A percentile compares a stretch with the other conserved stretches of the same genome.
Conservation (phyloP, 1,140 invertebrate genomes). For the Aphaenogaster rudis region DNA sequence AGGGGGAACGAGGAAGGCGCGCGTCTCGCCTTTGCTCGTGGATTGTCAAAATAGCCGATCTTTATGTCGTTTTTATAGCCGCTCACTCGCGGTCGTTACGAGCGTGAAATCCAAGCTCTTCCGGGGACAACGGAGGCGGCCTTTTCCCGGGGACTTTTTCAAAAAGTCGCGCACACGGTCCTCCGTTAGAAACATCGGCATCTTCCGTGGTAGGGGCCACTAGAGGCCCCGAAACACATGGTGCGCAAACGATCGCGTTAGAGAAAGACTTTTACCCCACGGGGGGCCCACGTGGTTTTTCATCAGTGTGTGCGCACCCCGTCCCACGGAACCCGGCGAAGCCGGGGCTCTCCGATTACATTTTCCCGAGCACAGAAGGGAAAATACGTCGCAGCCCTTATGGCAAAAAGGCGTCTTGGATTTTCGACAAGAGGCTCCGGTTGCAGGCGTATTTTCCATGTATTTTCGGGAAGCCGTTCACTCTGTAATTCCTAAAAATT, state of each 20-base stretch:
- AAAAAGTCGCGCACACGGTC: constrained; percentile 51
- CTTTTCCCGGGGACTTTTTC: constrained; percentile 66
- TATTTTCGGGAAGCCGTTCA: constrained; percentile 10
- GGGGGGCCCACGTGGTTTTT: constrained; percentile 81
- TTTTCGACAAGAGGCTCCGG: constrained; percentile 38
- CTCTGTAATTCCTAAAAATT: neutral
- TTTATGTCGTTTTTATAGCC: constrained; percentile 85
- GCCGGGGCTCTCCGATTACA: constrained; percentile 78
- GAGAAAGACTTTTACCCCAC: constrained; percentile 85
- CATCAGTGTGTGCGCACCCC: constrained; percentile 57
- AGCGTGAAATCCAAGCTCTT: constrained; percentile 82
- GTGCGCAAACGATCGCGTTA: constrained; percentile 78
- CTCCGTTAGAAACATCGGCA: constrained; percentile 22
- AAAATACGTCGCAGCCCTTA: constrained; percentile 41
- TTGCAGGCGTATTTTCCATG: constrained; percentile 20
- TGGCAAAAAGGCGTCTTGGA: constrained; percentile 20
- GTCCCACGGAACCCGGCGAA: constrained; percentile 43
- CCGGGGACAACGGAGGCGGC: constrained; percentile 62
- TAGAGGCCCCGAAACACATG: constrained; percentile 81
- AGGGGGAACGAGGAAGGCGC: constrained; percentile 24
- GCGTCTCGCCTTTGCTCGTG: constrained; percentile 62
- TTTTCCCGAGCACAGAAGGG: constrained; percentile 55
- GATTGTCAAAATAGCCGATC: constrained; percentile 87
- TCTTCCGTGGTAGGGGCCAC: constrained; percentile 27
- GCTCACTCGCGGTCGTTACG: constrained; percentile 80